A percentile compares a stretch with the other conserved stretches of the same genome.
Conservation (phyloP, 2,113 vertebrate species). For the Bagarius yarrelli region DNA sequence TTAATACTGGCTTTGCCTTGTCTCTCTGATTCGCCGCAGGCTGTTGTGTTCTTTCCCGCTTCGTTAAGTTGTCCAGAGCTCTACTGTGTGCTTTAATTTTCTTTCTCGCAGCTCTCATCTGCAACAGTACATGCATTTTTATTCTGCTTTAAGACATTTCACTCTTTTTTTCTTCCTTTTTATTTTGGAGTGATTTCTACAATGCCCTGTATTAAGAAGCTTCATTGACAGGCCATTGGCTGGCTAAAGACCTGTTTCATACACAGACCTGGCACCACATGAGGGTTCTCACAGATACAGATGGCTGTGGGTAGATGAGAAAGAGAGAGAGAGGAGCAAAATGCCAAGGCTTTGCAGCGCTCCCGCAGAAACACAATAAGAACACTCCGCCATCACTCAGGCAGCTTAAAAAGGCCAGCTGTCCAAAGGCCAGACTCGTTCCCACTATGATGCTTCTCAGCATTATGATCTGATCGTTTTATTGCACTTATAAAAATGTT, state of each 20-base stretch:
- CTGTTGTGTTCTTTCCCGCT: slow-evolving; percentile 25
- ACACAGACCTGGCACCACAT: slow-evolving; percentile 30
- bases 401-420: slow-evolving; percentile 43
- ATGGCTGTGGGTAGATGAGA: slow-evolving; percentile 35
- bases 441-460: slow-evolving; percentile 27
- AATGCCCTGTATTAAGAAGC: slow-evolving; percentile 28
- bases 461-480: slow-evolving; percentile 33
- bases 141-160: neutral
- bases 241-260: slow-evolving; percentile 28
- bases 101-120: neutral
- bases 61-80: slow-evolving; percentile 6
- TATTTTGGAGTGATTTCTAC: neutral
- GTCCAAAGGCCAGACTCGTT: slow-evolving; percentile 17
- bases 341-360: slow-evolving; percentile 35
- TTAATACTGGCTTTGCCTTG: slow-evolving; percentile 7
- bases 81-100: slow-evolving; percentile 17
- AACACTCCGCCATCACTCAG: slow-evolving; percentile 54
- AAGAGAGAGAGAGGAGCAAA: slow-evolving; percentile 39
- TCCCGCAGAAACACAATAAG: slow-evolving; percentile 31
- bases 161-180: neutral
- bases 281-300: slow-evolving; percentile 20
- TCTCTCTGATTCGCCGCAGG: slow-evolving; percentile 18
- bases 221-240: slow-evolving; percentile 29
- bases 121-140: neutral
- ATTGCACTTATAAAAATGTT: slow-evolving; percentile 9